Evolutionary conservation across 2,797 vertebrate genomes (phyloP), one percentile per base, ranked within the genome.

Genomic region (Epinephelus coioides): DNA sequence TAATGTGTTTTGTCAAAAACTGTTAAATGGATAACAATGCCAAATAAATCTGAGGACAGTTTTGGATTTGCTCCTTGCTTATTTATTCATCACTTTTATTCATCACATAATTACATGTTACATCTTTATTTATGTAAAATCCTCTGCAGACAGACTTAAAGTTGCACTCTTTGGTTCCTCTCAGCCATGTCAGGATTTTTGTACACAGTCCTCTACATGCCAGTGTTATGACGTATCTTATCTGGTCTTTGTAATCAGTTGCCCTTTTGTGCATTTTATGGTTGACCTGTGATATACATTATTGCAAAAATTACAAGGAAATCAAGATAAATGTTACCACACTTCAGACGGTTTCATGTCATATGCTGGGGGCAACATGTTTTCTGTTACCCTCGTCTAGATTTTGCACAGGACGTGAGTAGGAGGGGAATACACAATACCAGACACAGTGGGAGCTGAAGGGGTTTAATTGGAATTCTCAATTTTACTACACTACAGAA

Each of bases 321-420:
- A 66, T 44, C 1, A 11, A 60, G 38, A 69, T 73, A 19, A 17
- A 61, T 56, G 61, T 70, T 40, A 44, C 27, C 27, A 30, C 27
- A 30, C 5, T 30, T 30, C 27, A 30, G 27, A 30, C 1, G 27
- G 27, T 30, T 30, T 30, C 1, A 30, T 30, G 27, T 6, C 27
- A 6, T 30, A 30, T 6, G 2, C 6, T 49, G 21, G 30, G 13
- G 23, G 43, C 44, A 63, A 55, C 49, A 10, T 64, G 59, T 78
- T 84, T 79, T 64, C 30, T 64, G 66, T 75, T 56, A 54, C 23
- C 23, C 6, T 30, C 1, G 1, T 69, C 68, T 66, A 59, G 44
- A 60, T 73, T 63, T 55, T 78, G 57, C 4, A 73, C 61, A 76
- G 57, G 79, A 83, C 69, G 73, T 80, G 34, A 47, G 62, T 34